These are phyloP conservation scores for Cephus nigrinus DNA, from an alignment of 2,888 invertebrate species.

Conservation along the genomic window DNA sequence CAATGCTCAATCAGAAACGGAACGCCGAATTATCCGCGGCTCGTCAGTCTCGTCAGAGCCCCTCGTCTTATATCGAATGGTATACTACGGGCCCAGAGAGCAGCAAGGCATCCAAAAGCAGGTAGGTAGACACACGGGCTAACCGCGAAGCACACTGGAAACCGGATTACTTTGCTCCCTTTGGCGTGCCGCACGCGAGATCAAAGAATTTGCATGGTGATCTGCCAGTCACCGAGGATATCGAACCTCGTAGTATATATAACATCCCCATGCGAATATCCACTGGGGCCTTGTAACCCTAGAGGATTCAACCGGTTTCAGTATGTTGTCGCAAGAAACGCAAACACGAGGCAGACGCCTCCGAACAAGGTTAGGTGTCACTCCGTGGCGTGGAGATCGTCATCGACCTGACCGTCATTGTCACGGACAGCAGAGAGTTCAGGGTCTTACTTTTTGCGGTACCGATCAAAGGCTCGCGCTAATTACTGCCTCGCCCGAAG, in stretches of 20 bases:
- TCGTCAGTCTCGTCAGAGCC: slow-evolving; percentile 26
- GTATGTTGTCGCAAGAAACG: slow-evolving; percentile 11
- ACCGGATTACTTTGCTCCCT: slow-evolving; percentile 38
- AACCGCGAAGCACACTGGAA: slow-evolving; percentile 17
- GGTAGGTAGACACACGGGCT: too few relatives aligned
- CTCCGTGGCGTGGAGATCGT: too few relatives aligned
- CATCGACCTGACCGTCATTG: too few relatives aligned
- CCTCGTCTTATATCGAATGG: background rate
- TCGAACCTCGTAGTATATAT: background rate
- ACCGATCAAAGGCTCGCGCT: too few relatives aligned
- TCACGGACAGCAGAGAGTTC: too few relatives aligned
- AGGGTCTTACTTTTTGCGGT: too few relatives aligned
- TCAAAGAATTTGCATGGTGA: slow-evolving; percentile 42
- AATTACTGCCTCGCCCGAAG: too few relatives aligned
- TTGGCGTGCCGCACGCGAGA: slow-evolving; percentile 28
- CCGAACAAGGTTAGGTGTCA: slow-evolving; percentile 13
- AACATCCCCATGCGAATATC: too few relatives aligned
- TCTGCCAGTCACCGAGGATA: slow-evolving; percentile 7
- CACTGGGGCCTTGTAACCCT: too few relatives aligned
- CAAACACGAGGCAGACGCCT: slow-evolving; percentile 16
- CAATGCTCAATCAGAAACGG: slow-evolving; percentile 43
- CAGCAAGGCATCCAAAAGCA: too few relatives aligned
- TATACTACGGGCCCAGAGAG: too few relatives aligned
- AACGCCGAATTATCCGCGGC: slow-evolving; percentile 37
- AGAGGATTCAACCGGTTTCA: background rate